phyloP scores from a whole-genome alignment of 2,797 vertebrate species.

The Trichosurus vulpecula region DNA sequence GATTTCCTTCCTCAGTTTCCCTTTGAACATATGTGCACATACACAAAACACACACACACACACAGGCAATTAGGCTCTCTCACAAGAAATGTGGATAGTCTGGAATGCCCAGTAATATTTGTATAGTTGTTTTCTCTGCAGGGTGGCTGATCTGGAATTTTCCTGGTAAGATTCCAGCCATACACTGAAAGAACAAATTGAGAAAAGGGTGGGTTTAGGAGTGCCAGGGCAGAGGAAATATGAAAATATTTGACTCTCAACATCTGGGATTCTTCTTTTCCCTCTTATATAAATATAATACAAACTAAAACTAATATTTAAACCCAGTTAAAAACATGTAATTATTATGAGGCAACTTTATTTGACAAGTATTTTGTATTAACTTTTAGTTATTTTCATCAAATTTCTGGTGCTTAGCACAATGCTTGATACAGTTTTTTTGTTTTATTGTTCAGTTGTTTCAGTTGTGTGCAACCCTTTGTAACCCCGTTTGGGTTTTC shows the following conservation, averaged over 20 bases:
- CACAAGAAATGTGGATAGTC: constrained; percentile 10
- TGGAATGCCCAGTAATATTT: constrained; percentile 5
- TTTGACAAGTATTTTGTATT: constrained; percentile 17
- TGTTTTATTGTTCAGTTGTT: neutral
- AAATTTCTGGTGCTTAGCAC: neutral
- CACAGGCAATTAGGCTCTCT: neutral
- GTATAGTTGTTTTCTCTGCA: constrained; percentile 1
- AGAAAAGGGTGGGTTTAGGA: constrained; percentile 48
- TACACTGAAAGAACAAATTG: constrained; percentile 63
- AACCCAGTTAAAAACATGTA: constrained; percentile 16
- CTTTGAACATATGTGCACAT: constrained; percentile 19
- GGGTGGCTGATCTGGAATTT: constrained; percentile 23
- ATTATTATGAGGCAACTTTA: constrained; percentile 3
- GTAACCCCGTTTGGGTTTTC: neutral
- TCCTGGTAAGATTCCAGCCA: constrained; percentile 57
- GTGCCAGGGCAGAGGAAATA: constrained; percentile 52
- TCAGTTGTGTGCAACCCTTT: neutral
- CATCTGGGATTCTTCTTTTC: constrained; percentile 14
- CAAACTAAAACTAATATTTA: constrained; percentile 2
- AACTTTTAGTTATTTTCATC: neutral
- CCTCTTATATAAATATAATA: constrained; percentile 44
- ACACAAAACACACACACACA: neutral
- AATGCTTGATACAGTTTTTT: neutral
- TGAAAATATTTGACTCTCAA: constrained; percentile 56
- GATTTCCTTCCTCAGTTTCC: neutral